A percentile compares a stretch with the other conserved stretches of the same genome.
Evolutionary conservation across 2,797 vertebrate species (phyloP).

Genomic region (Microctenopoma steveboyesi): DNA sequence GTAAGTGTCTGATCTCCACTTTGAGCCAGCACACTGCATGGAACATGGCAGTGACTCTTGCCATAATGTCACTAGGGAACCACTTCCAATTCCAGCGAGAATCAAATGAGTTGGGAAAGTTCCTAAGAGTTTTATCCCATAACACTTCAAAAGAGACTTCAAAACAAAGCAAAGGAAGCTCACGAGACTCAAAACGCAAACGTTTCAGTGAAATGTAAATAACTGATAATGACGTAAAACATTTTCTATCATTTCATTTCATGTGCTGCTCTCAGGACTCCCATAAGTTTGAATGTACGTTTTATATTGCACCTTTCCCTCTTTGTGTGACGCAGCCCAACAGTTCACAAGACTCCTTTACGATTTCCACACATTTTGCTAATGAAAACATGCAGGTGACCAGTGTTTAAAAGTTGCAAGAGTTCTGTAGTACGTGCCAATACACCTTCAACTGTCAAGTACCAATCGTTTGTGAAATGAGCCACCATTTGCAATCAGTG

Average conservation of each 20-base stretch:
- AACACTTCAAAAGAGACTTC: slow-evolving; percentile 36
- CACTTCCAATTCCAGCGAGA: slow-evolving; percentile 52
- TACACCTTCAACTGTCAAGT: background rate
- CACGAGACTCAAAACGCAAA: slow-evolving; percentile 30
- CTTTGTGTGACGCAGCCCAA: background rate
- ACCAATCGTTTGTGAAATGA: background rate
- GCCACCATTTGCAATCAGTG: background rate
- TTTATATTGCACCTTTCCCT: background rate
- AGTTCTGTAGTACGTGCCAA: background rate
- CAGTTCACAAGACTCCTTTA: background rate
- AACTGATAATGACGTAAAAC: slow-evolving; percentile 1
- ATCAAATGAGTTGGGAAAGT: slow-evolving; percentile 53
- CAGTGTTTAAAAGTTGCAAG: background rate
- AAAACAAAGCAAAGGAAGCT: slow-evolving; percentile 46
- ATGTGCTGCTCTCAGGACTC: slow-evolving; percentile 8
- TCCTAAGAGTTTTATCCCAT: slow-evolving; percentile 45
- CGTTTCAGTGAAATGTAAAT: background rate
- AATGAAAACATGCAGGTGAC: background rate
- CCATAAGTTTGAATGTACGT: slow-evolving; percentile 18
- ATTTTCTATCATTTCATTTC: slow-evolving; percentile 15
- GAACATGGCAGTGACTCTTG: slow-evolving; percentile 63
- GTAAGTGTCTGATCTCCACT: slow-evolving; percentile 50
- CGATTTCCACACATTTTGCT: background rate
- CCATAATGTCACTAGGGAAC: slow-evolving; percentile 65
- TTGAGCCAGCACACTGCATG: slow-evolving; percentile 53